Evolutionary conservation across 37 sponge, comb jelly and placozoan genomes (phyloP).

Genomic region (Beroe forskalii): DNA sequence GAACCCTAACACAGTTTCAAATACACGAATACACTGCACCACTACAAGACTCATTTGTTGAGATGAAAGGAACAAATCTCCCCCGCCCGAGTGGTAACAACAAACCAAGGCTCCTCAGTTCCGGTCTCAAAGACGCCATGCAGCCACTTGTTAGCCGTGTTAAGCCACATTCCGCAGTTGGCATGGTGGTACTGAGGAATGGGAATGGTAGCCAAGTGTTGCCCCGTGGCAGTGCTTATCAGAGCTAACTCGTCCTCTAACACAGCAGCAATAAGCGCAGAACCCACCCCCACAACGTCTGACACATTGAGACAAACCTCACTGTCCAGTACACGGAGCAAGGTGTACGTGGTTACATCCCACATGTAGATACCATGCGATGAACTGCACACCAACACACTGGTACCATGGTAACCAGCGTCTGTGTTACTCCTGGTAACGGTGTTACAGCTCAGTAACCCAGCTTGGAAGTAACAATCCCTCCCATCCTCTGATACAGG

Average conservation of each 20-base stretch:
- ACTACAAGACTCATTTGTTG: no score
- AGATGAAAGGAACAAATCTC: neutral
- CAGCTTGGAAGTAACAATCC: conserved; percentile 31
- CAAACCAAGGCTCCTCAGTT: neutral
- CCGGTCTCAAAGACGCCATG: neutral
- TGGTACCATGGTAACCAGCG: conserved; percentile 18
- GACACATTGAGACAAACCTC: neutral
- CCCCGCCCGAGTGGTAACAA: conserved; percentile 7
- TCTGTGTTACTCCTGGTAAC: neutral
- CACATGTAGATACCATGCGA: conserved; percentile 52
- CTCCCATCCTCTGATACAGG: neutral
- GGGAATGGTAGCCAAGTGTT: neutral
- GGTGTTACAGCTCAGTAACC: neutral
- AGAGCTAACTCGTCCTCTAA: conserved; percentile 7
- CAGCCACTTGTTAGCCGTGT: neutral
- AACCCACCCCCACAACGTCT: conserved; percentile 10
- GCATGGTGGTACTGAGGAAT: conserved; percentile 30
- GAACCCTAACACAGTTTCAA: no score
- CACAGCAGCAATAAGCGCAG: conserved; percentile 7
- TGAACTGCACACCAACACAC: neutral
- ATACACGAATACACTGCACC: no score
- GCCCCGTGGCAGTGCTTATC: neutral
- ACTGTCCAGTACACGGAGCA: conserved; percentile 9
- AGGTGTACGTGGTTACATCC: conserved; percentile 4
- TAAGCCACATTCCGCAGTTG: conserved; percentile 29